phyloP scores from a whole-genome alignment of 2,888 invertebrate species.

The Bombyx huttoni region DNA sequence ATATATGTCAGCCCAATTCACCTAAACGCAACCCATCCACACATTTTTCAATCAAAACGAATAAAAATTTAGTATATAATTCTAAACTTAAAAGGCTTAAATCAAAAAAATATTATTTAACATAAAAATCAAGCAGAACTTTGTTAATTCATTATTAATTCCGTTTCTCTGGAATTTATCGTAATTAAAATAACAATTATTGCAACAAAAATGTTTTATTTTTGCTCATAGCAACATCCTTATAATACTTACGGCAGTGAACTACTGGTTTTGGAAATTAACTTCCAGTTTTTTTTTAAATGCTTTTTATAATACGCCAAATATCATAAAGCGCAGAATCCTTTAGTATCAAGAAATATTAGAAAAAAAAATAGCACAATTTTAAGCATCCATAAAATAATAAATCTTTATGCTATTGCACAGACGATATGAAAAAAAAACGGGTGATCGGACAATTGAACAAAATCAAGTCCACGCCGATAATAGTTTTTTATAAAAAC shows the following conservation, averaged over 20 bases:
- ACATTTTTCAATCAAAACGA: too few relatives aligned
- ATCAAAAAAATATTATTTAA: not conserved
- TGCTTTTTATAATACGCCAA: slow-evolving; percentile 14
- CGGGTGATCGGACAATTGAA: not conserved
- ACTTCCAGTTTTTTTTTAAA: slow-evolving; percentile 17
- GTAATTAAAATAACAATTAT: slow-evolving; percentile 28
- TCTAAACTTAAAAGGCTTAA: not conserved
- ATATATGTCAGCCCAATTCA: too few relatives aligned
- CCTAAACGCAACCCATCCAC: too few relatives aligned
- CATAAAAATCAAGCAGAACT: not conserved
- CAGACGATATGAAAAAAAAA: slow-evolving; percentile 13
- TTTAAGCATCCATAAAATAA: slow-evolving; percentile 1
- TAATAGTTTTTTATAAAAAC: slow-evolving; percentile 26
- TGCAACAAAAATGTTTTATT: slow-evolving; percentile 33
- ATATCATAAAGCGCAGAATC: slow-evolving; percentile 24
- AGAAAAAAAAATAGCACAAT: not conserved
- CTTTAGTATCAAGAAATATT: slow-evolving; percentile 2
- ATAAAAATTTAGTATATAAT: not conserved
- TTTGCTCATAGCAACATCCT: slow-evolving; percentile 47
- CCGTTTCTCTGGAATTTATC: not conserved
- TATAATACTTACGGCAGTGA: slow-evolving; percentile 51
- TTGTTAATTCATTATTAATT: not conserved
- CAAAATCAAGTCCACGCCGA: slow-evolving; percentile 3
- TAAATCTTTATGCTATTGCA: slow-evolving; percentile 42
- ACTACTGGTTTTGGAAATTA: slow-evolving; percentile 48